Evolutionary conservation across 1,140 invertebrate species (phyloP).

Genomic region (Drosophila ananassae): DNA sequence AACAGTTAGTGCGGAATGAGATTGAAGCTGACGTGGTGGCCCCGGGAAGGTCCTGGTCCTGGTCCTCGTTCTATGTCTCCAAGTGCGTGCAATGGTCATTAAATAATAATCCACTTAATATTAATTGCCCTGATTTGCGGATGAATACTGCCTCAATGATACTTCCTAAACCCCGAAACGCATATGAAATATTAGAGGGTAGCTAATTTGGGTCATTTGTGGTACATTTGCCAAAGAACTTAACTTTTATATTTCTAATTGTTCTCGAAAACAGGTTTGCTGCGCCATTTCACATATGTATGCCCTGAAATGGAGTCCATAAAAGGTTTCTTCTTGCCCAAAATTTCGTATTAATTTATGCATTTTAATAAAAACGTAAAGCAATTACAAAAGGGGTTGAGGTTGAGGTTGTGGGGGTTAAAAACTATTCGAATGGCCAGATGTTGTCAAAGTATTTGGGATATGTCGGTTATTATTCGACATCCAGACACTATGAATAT

Average conservation of each 20-base stretch:
- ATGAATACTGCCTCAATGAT: slow-evolving; percentile 25
- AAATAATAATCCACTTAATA: slow-evolving; percentile 83
- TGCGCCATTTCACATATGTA: slow-evolving; percentile 56
- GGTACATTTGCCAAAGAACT: slow-evolving; percentile 53
- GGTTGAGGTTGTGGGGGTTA: slow-evolving; percentile 32
- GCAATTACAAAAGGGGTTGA: slow-evolving; percentile 65
- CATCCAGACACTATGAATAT: slow-evolving; percentile 69
- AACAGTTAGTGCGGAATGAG: slow-evolving; percentile 66
- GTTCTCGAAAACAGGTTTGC: slow-evolving; percentile 59
- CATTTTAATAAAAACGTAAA: slow-evolving; percentile 76
- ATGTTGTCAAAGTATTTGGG: slow-evolving; percentile 75
- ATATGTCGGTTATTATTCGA: slow-evolving; percentile 50
- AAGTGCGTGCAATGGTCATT: slow-evolving; percentile 75
- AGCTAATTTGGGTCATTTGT: slow-evolving; percentile 75
- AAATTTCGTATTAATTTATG: slow-evolving; percentile 74
- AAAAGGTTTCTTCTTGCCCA: slow-evolving; percentile 51
- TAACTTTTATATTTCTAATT: slow-evolving; percentile 54
- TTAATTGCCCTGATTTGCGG: slow-evolving; percentile 79
- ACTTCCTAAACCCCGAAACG: not conserved
- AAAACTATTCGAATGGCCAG: slow-evolving; percentile 72
- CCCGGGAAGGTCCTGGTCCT: slow-evolving; percentile 15
- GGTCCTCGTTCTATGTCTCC: slow-evolving; percentile 25
- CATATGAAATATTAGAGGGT: slow-evolving; percentile 5
- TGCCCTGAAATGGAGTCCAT: slow-evolving; percentile 30
- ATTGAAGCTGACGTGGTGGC: slow-evolving; percentile 57